Conservation (phyloP, 2,888 invertebrate genomes). For the Chalcis sispes region DNA sequence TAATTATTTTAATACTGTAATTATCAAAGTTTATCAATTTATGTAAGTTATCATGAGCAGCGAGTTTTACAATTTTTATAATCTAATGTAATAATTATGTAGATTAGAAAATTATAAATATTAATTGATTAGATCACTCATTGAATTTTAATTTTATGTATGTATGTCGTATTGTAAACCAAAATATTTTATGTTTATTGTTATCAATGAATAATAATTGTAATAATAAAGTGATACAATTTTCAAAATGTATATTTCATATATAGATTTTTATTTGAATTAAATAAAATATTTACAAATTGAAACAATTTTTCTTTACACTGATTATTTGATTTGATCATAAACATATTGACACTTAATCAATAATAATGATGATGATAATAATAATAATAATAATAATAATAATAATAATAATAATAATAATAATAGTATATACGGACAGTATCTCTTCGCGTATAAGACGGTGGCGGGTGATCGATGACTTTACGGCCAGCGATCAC, state of each 20-base stretch:
- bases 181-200: conserved; percentile 57
- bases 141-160: conserved; percentile 49
- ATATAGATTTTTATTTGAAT: no score
- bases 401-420: no score
- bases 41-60: conserved; percentile 41
- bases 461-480: no score
- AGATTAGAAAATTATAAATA: conserved; percentile 37
- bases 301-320: no score
- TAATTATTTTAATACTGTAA: conserved; percentile 34
- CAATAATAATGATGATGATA: no score
- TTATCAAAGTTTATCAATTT: conserved; percentile 32
- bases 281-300: no score
- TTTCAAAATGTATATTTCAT: conserved; percentile 22
- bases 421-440: no score
- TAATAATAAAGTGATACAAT: conserved; percentile 55
- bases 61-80: conserved; percentile 50
- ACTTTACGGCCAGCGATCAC: no score
- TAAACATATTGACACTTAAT: no score
- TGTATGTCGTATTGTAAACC: conserved; percentile 50
- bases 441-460: no score
- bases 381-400: no score
- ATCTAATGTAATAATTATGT: conserved; percentile 47
- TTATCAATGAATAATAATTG: conserved; percentile 47
- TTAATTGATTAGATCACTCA: conserved; percentile 35
- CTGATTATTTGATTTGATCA: no score